Evolutionary conservation across 1,140 invertebrate species (phyloP).

Genomic region (Magallana ariakensis): DNA sequence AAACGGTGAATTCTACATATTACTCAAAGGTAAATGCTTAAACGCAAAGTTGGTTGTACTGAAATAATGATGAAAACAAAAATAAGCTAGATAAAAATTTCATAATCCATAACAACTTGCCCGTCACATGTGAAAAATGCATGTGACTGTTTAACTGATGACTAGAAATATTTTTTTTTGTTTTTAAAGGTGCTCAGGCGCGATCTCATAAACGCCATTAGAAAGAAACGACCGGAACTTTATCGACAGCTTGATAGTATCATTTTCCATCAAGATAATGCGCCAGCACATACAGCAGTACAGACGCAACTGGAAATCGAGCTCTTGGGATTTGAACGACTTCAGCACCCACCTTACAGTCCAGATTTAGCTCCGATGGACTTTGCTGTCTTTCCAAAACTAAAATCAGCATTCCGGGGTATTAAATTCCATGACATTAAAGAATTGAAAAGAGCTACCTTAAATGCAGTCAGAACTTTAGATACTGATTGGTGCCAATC

Average conservation of each 20-base stretch:
- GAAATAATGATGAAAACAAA: no score
- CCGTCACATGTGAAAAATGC: no score
- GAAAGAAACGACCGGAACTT: slow-evolving; percentile 37
- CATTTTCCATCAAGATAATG: slow-evolving; percentile 43
- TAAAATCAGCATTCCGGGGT: background rate
- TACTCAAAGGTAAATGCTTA: background rate
- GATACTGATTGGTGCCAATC: background rate
- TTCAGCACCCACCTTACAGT: background rate
- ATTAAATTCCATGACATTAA: background rate
- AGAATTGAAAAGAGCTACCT: background rate
- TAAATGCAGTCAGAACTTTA: background rate
- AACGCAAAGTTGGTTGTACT: no score
- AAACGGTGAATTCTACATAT: background rate
- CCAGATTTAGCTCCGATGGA: background rate
- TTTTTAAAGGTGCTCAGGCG: background rate
- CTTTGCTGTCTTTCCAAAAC: slow-evolving; percentile 10
- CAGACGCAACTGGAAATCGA: slow-evolving; percentile 28
- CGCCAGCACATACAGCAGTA: slow-evolving; percentile 33
- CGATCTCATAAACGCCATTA: background rate
- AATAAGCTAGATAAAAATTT: no score
- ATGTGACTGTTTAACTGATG: no score
- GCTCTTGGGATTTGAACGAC: slow-evolving; percentile 4
- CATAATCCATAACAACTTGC: no score
- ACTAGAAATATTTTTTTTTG: no score
- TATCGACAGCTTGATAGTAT: background rate